Evolutionary conservation across 2,113 vertebrate species (phyloP).

Genomic region (Tamias sibiricus): DNA sequence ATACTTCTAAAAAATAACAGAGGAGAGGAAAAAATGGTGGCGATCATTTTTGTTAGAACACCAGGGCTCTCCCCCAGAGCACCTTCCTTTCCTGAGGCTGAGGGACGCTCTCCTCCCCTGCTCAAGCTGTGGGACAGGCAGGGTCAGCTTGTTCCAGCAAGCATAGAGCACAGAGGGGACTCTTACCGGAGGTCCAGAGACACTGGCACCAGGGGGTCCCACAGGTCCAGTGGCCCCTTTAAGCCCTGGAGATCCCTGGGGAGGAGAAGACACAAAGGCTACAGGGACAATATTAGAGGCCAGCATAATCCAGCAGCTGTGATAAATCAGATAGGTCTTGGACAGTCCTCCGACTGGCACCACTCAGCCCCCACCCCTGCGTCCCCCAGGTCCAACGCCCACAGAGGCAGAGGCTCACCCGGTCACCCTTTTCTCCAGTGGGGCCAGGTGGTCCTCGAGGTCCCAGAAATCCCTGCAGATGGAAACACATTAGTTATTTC

Average conservation of each 20-base stretch:
- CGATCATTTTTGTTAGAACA: no score
- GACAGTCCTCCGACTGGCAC: rapidly evolving
- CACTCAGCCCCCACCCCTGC: not conserved
- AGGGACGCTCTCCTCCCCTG: not conserved
- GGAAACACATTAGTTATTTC: not conserved
- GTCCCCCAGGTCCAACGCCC: not conserved
- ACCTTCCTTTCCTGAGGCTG: not conserved
- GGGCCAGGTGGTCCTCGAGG: slow-evolving; percentile 86
- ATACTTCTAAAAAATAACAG: not conserved
- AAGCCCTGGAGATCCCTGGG: slow-evolving; percentile 87
- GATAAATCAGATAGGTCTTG: not conserved
- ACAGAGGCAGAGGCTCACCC: slow-evolving; percentile 84
- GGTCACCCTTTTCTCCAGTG: slow-evolving; percentile 86
- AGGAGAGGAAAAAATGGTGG: not conserved
- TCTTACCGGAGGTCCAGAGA: slow-evolving; percentile 90
- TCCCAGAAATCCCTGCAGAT: slow-evolving; percentile 89
- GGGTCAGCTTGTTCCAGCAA: not conserved
- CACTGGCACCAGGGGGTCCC: slow-evolving; percentile 87
- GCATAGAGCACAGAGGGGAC: rapidly evolving
- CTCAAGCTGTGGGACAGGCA: not conserved
- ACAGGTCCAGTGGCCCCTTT: slow-evolving; percentile 88
- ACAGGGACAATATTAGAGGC: not conserved
- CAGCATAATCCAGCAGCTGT: not conserved
- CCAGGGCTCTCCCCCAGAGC: not conserved
- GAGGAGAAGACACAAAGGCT: slow-evolving; percentile 1